A percentile compares a stretch with the other conserved stretches of the same genome.
phyloP scores from a whole-genome alignment of 2,888 invertebrate species.

The Pasiphila rectangulata region DNA sequence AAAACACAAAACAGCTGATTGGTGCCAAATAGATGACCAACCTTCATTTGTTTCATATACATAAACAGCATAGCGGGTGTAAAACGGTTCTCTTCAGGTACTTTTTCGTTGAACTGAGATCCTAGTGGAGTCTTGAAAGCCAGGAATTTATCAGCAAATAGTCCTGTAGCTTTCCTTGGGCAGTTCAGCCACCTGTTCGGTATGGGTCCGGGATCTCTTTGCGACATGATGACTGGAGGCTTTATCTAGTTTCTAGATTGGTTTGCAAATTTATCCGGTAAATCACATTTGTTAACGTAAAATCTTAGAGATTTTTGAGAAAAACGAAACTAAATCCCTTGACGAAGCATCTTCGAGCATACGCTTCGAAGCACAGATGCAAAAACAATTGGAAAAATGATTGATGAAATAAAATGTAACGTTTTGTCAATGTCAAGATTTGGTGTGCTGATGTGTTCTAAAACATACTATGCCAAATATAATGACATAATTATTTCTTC shows the following conservation, averaged over 20 bases:
- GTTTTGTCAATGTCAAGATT: not conserved
- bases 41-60: conserved; percentile 88
- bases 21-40: conserved; percentile 52
- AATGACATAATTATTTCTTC: no score
- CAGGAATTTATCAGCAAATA: conserved; percentile 91
- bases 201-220: conserved; percentile 81
- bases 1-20: conserved; percentile 34
- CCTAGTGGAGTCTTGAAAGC: conserved; percentile 97
- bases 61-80: conserved; percentile 92
- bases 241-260: conserved; percentile 27
- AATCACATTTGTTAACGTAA: conserved; percentile 25
- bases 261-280: conserved; percentile 19
- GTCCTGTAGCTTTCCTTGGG: conserved; percentile 87
- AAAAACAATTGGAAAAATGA: conserved; percentile 8
- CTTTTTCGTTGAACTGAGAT: conserved; percentile 89
- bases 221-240: conserved; percentile 52
- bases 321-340: conserved; percentile 25
- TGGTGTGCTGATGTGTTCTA: not conserved
- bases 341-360: conserved; percentile 35
- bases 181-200: conserved; percentile 94
- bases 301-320: conserved; percentile 16
- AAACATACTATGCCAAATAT: no score
- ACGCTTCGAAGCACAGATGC: conserved; percentile 24
- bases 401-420: no score
- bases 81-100: conserved; percentile 91